A percentile compares a stretch with the other conserved stretches of the same genome.
phyloP scores from a whole-genome alignment of 30 jellyfish, hydroid and myxozoan genomes.

The Catostylus mosaicus region DNA sequence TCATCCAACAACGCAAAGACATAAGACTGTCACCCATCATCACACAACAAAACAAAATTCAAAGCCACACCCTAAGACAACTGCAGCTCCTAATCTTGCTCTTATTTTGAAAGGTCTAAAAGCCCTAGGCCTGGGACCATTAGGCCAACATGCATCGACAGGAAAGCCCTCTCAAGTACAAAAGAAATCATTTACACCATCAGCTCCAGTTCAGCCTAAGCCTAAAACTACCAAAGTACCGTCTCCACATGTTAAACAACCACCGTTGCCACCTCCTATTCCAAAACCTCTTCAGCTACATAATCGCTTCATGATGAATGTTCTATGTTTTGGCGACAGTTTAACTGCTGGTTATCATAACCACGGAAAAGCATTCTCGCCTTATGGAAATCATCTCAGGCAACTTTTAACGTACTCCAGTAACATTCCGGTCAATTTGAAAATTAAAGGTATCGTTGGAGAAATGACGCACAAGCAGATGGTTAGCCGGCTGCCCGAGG shows the following conservation, averaged over 20 bases:
- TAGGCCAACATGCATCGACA: slow-evolving; percentile 46
- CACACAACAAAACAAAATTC: slow-evolving; percentile 23
- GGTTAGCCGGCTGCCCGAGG: slow-evolving; percentile 90
- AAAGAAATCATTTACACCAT: slow-evolving; percentile 9
- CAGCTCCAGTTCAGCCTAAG: slow-evolving; percentile 16
- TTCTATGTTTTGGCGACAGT: slow-evolving; percentile 97
- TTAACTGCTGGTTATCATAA: slow-evolving; percentile 95
- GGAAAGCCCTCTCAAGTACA: slow-evolving; percentile 53
- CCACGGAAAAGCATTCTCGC: slow-evolving; percentile 91
- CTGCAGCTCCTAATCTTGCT: slow-evolving; percentile 74
- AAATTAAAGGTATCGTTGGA: slow-evolving; percentile 96
- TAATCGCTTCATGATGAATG: slow-evolving; percentile 69
- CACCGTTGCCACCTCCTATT: slow-evolving; percentile 65
- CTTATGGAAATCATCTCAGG: slow-evolving; percentile 81
- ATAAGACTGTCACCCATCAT: slow-evolving; percentile 33
- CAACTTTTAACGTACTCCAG: slow-evolving; percentile 44
- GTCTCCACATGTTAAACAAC: slow-evolving; percentile 37
- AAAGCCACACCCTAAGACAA: slow-evolving; percentile 57
- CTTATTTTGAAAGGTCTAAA: slow-evolving; percentile 81
- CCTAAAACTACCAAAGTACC: slow-evolving; percentile 9
- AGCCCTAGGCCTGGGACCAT: slow-evolving; percentile 70
- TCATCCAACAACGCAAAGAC: slow-evolving; percentile 45
- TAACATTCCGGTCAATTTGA: slow-evolving; percentile 60
- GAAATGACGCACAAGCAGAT: slow-evolving; percentile 99
- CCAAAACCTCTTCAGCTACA: slow-evolving; percentile 83